Evolutionary conservation across 2,113 vertebrate species (phyloP).

Genomic region (Leptodactylus fuscus): DNA sequence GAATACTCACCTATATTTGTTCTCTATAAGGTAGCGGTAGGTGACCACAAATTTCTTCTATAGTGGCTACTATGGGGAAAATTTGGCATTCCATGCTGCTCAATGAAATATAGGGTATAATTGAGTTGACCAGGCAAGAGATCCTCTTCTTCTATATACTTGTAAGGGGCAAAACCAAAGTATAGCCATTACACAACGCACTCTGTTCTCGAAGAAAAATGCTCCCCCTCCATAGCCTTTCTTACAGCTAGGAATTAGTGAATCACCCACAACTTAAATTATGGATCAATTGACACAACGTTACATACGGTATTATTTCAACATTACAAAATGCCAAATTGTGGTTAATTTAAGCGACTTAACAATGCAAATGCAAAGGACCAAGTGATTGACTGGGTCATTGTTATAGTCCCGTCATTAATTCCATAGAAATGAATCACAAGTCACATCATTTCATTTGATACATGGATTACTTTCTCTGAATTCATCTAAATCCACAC

Average conservation of each 20-base stretch:
- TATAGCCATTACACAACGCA: no score
- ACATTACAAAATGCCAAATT: constrained; percentile 11
- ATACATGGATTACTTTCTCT: background rate
- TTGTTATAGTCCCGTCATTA: constrained; percentile 9
- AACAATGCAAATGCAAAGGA: background rate
- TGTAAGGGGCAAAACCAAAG: no score
- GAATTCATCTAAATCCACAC: constrained; percentile 1
- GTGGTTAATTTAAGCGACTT: constrained; percentile 5
- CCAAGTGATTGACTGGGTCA: background rate
- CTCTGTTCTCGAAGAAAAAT: background rate
- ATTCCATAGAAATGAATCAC: constrained; percentile 17
- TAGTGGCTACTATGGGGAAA: no score
- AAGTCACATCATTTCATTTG: constrained; percentile 28
- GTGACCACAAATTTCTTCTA: background rate
- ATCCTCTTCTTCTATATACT: no score
- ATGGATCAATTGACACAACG: background rate
- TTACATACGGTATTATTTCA: constrained; percentile 4
- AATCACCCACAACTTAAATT: background rate
- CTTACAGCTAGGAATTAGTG: background rate
- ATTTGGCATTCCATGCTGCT: no score
- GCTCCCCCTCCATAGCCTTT: no score
- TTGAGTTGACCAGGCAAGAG: no score
- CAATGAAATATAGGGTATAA: no score
- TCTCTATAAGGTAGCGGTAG: no score
- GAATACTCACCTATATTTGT: no score